Conservation (phyloP, 2,113 vertebrate species). For the Paramormyrops kingsleyae region DNA sequence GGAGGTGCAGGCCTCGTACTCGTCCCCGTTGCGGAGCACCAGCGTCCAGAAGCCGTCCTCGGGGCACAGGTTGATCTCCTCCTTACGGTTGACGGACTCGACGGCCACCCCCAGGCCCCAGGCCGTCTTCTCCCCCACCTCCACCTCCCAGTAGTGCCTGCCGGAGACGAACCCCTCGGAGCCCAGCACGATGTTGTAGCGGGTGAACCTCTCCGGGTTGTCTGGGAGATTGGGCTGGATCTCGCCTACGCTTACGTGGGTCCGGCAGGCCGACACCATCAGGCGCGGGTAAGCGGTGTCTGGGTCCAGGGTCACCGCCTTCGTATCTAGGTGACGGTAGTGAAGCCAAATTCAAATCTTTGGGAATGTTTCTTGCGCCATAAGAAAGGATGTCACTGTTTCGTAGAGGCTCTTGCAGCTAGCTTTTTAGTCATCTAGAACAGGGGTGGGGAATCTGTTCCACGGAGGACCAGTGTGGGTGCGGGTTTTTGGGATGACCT, state of each 20-base stretch:
- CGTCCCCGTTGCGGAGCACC: slow-evolving; percentile 53
- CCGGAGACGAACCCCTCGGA: slow-evolving; percentile 52
- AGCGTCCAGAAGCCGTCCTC: slow-evolving; percentile 74
- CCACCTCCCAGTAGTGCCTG: slow-evolving; percentile 77
- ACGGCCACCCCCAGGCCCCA: slow-evolving; percentile 75
- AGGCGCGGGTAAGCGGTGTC: slow-evolving; percentile 73
- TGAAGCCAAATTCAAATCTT: neutral
- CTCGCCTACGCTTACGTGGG: slow-evolving; percentile 58
- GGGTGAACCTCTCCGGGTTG: slow-evolving; percentile 63
- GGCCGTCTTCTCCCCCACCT: slow-evolving; percentile 70
- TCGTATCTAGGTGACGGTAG: slow-evolving; percentile 32
- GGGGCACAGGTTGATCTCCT: slow-evolving; percentile 68
- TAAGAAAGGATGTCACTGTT: neutral
- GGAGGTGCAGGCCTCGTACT: slow-evolving; percentile 67
- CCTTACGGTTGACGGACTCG: slow-evolving; percentile 63
- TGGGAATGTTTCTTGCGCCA: neutral
- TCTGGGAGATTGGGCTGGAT: slow-evolving; percentile 56
- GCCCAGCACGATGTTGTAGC: slow-evolving; percentile 71
- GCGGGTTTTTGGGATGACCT: too few relatives aligned
- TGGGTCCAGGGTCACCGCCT: slow-evolving; percentile 59
- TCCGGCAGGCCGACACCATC: slow-evolving; percentile 61
- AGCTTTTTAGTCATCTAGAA: neutral
- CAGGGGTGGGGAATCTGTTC: neutral
- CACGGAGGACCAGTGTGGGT: too few relatives aligned
- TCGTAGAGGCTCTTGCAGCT: neutral